Base-by-base conservation (phyloP, 2,797 vertebrate species). In the Erpetoichthys calabaricus region DNA sequence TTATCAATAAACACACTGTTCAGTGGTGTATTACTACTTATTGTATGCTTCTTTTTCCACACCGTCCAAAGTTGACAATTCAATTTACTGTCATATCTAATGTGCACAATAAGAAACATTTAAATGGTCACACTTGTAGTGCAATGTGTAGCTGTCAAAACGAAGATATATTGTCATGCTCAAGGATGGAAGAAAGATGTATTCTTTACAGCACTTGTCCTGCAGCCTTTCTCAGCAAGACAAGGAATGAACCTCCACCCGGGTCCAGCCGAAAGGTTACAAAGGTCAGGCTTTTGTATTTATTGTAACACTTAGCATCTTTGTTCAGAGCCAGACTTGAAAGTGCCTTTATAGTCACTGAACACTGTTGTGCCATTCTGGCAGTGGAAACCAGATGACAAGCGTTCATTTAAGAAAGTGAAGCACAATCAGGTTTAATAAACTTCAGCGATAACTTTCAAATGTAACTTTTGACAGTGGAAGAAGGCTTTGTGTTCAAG, bases 281-380 rank as follows among this genome's bases (percentile, higher is more conserved):
- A 67, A 67, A 79, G 80, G 79, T 84, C 79, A 83, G 61, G 78
- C 78, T 85, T 85, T 83, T 84, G 81, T 81, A 68, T 71, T 25
- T 69, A 70, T 67, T 71, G 70, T 82, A 80, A 81, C 82, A 80
- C 83, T 82, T 75, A 67, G 69, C 70, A 79, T 86, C 87, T 89
- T 92, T 91, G 85, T 89, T 78, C 74, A 60, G 65, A 83, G 83
- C 86, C 84, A 85, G 83, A 90, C 81, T 88, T 85, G 80, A 76
- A 84, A 81, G 80, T 63, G 67, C 43, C 68, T 71, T 78, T 72
- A 83, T 85, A 78, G 71, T 77, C 69, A 63, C 4, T 43, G 62
- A 72, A 79, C 78, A 84, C 84, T 81, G 70, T 64, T 69, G 62
- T 67, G 70, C 72, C 71, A 67, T 83, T 85, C 76, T 77, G 68